phyloP scores from a whole-genome alignment of 1,140 invertebrate species.

The Thereuonema tuberculata region DNA sequence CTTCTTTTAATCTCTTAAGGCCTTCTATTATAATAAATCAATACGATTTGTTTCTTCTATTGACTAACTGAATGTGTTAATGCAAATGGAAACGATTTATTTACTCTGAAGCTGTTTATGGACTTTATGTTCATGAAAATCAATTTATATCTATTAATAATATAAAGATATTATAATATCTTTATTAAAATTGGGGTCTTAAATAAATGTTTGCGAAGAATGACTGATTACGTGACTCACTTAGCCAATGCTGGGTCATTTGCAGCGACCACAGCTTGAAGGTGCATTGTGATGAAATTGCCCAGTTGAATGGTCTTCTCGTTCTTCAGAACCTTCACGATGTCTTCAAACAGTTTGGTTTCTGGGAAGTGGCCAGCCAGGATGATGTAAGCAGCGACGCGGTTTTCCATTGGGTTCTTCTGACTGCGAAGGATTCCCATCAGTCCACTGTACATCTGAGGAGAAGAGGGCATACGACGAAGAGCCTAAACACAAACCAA shows the following conservation, averaged over 20 bases:
- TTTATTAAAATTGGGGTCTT: no score
- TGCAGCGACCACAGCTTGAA: neutral
- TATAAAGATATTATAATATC: no score
- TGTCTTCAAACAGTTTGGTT: neutral
- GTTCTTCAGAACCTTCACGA: neutral
- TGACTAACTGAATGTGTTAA: no score
- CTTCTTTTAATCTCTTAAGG: no score
- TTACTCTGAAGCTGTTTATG: no score
- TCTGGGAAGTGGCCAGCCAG: neutral
- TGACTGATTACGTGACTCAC: no score
- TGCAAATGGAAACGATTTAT: no score
- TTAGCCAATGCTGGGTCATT: neutral
- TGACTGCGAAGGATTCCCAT: neutral
- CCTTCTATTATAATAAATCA: no score
- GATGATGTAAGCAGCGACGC: neutral
- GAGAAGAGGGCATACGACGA: neutral
- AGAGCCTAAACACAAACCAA: conserved; percentile 2
- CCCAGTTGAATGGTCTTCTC: neutral
- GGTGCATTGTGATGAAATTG: conserved; percentile 3
- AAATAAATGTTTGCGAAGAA: no score
- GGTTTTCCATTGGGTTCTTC: neutral
- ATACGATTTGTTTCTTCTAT: no score
- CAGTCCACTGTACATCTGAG: neutral
- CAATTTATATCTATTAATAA: no score
- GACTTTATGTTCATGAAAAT: no score